Conservation (phyloP, 1,140 invertebrate species). For the Drosophila paulistorum region DNA sequence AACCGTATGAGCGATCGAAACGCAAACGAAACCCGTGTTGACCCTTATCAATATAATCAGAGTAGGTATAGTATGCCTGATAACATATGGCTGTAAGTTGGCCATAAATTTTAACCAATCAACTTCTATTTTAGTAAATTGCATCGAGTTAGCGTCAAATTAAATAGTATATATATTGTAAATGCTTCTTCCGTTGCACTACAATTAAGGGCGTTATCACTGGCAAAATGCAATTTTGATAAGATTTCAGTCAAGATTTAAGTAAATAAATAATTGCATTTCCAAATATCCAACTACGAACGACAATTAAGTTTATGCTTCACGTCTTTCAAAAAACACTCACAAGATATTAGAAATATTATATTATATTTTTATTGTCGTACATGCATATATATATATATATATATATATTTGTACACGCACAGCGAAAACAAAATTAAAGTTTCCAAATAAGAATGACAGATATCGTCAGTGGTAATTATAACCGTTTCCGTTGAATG, state of each 20-base stretch:
- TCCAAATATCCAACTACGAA: not conserved
- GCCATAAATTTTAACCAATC: slow-evolving; percentile 36
- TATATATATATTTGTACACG: slow-evolving; percentile 1
- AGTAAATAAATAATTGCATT: not conserved
- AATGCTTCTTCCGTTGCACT: slow-evolving; percentile 1
- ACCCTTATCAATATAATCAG: slow-evolving; percentile 72
- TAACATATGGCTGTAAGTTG: slow-evolving; percentile 48
- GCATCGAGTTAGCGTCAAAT: slow-evolving; percentile 4
- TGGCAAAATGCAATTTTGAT: not conserved
- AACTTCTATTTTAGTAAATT: slow-evolving; percentile 28
- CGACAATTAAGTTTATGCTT: not conserved
- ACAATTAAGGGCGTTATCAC: slow-evolving; percentile 5
- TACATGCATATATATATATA: not conserved
- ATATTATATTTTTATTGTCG: slow-evolving; percentile 18
- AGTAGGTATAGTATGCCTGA: slow-evolving; percentile 37
- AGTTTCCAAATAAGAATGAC: slow-evolving; percentile 21
- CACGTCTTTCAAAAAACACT: slow-evolving; percentile 32
- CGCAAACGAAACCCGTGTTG: slow-evolving; percentile 31
- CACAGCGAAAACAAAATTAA: slow-evolving; percentile 9
- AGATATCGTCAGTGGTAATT: slow-evolving; percentile 20
- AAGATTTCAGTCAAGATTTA: not conserved
- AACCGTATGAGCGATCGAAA: not conserved
- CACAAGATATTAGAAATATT: slow-evolving; percentile 35
- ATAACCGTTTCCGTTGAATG: slow-evolving; percentile 70
- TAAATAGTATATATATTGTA: not conserved